Conservation (phyloP, 53 echinoderm and acorn worm genomes). For the Holothuria leucospilota region DNA sequence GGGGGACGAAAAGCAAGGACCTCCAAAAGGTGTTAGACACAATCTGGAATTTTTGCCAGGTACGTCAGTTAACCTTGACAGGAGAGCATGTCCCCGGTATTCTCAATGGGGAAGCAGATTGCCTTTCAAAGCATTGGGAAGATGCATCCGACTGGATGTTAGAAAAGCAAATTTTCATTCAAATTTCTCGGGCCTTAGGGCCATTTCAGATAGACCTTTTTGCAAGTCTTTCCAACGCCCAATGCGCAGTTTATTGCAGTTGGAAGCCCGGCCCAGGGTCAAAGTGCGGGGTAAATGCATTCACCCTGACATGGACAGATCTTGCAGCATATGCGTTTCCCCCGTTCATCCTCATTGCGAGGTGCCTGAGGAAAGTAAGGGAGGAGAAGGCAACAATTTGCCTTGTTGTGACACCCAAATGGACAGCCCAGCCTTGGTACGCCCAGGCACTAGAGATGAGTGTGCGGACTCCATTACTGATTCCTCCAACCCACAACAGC, state of each 20-base stretch:
- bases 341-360: background rate
- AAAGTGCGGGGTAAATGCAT: slow-evolving; percentile 25
- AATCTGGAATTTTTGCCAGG: slow-evolving; percentile 21
- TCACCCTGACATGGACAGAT: background rate
- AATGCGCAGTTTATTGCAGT: too few species aligned
- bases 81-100: slow-evolving; percentile 12
- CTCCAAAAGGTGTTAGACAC: background rate
- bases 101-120: slow-evolving; percentile 20
- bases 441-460: slow-evolving; percentile 31
- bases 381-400: slow-evolving; percentile 5
- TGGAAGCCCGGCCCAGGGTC: too few species aligned
- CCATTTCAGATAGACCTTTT: too few species aligned
- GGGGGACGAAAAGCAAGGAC: slow-evolving; percentile 33
- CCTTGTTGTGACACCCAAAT: background rate
- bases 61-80: background rate
- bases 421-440: background rate
- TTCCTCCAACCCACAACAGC: slow-evolving; percentile 7
- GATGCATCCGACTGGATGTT: too few species aligned
- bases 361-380: slow-evolving; percentile 8
- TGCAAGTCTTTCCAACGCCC: too few species aligned
- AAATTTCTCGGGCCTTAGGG: too few species aligned
- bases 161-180: too few species aligned
- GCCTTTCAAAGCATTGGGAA: too few species aligned
- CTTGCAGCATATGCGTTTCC: background rate
- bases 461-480: slow-evolving; percentile 21